A percentile compares a stretch with the other conserved stretches of the same genome.
These are phyloP conservation scores for Cossypha dichroa DNA, from an alignment of 2,797 vertebrate species.

Conservation along the genomic window DNA sequence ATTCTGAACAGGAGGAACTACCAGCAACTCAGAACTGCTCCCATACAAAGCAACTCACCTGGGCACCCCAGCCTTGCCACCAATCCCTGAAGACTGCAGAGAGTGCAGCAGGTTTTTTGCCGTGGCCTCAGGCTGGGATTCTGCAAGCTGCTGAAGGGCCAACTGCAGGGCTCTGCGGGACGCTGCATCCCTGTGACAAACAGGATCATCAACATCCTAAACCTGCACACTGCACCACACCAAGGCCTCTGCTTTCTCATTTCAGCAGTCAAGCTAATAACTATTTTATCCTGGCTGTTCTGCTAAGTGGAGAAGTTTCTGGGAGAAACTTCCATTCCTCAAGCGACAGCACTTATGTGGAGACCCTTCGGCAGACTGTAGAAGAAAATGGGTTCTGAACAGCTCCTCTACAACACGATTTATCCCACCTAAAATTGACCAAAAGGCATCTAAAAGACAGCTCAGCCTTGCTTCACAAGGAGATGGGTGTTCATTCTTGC, in stretches of 20 bases:
- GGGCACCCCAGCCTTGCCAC: constrained; percentile 83
- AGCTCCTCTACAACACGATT: neutral
- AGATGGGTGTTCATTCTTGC: neutral
- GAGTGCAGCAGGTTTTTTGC: constrained; percentile 87
- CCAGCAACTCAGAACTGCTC: neutral
- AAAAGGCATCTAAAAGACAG: neutral
- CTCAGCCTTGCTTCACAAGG: neutral
- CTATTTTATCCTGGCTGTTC: neutral
- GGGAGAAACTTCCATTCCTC: neutral
- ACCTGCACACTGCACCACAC: neutral
- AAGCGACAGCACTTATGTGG: neutral
- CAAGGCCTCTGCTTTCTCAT: neutral
- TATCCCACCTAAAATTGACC: neutral
- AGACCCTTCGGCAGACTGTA: neutral
- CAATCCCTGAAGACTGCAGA: constrained; percentile 89
- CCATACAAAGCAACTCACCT: constrained; percentile 77
- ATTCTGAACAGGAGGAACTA: neutral
- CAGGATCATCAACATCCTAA: fast-evolving
- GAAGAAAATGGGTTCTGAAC: neutral
- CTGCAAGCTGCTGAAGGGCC: constrained; percentile 86
- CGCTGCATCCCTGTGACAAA: constrained; percentile 83
- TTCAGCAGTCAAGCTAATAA: fast-evolving
- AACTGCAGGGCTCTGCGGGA: constrained; percentile 90
- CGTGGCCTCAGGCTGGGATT: constrained; percentile 87
- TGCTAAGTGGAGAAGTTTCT: neutral